Evolutionary conservation across 2,888 invertebrate species (phyloP), one percentile per base, ranked within the genome.

Genomic region (Drosophila trichaetosa): DNA sequence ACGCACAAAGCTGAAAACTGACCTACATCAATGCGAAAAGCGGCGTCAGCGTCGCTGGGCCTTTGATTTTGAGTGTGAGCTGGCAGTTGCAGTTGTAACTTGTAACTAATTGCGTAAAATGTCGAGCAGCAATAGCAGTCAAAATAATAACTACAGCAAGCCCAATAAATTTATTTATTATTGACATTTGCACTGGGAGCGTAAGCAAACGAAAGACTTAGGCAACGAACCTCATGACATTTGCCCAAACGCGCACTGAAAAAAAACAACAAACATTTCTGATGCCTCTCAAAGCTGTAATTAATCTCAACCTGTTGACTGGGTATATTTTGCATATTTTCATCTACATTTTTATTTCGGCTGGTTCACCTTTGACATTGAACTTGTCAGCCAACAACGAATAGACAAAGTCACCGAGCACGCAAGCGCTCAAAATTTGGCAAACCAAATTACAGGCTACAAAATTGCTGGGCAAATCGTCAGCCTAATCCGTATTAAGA

Each of bases 21-120:
- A 89, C 89, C 90, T 89, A 89, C 89, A 89, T 90, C 90, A 89
- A 89, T 87, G 71, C 66, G 66, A 73, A 68, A 59, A 56, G 31
- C 69, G 31, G 36, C 63, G 66, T n/a, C 46, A 63, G 71, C 81
- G 70, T 74, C 75, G 78, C 67, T 82, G 79, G 69, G 64, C 76
- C 57, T 53, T 29, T 38, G 56, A 36, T 13, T 64, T 36, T 64
- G n/a, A 24, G 36, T 48, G 60, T 48, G n/a, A 38, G 56, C 66
- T 67, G 65, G 62, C 63, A 70, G 66, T 62, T 80, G 82, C 73
- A 89, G 82, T 80, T 89, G 89, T 81, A 24, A 46, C 46, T 49
- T 65, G 69, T 33, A 70, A 79, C 76, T 76, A 83, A 89, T 89
- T 89, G 77, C 89, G 89, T 74, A 87, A 87, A 80, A 75, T 54